A percentile compares a stretch with the other conserved stretches of the same genome.
Evolutionary conservation across 2,797 vertebrate genomes (phyloP).

Genomic region (Coranthus polyacanthus): DNA sequence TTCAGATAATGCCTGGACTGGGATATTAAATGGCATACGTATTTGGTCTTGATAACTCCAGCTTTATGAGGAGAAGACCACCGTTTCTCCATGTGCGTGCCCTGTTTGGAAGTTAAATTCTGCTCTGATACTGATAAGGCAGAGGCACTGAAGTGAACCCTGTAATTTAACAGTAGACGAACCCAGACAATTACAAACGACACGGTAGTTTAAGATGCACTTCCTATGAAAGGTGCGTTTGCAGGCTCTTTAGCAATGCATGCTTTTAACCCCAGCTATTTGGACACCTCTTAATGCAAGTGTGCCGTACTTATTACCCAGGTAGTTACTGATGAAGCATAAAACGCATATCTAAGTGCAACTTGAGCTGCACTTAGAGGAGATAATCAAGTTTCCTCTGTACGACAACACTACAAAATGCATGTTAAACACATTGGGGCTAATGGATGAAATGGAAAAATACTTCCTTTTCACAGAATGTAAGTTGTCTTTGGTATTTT

Average conservation of each 20-base stretch:
- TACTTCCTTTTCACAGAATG: slow-evolving; percentile 17
- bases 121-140: neutral
- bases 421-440: slow-evolving; percentile 47
- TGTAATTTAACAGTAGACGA: slow-evolving; percentile 6
- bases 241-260: slow-evolving; percentile 17
- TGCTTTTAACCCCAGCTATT: slow-evolving; percentile 55
- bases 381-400: slow-evolving; percentile 56
- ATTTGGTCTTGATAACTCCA: too few relatives aligned
- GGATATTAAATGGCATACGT: neutral
- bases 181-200: slow-evolving; percentile 36
- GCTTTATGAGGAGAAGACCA: neutral
- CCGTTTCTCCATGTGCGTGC: neutral
- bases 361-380: slow-evolving; percentile 64
- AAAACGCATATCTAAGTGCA: slow-evolving; percentile 55
- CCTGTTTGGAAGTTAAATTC: too few relatives aligned
- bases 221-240: slow-evolving; percentile 19
- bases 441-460: slow-evolving; percentile 59
- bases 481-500: slow-evolving; percentile 15
- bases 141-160: neutral
- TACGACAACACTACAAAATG: slow-evolving; percentile 53
- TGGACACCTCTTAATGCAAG: slow-evolving; percentile 53
- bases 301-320: slow-evolving; percentile 44
- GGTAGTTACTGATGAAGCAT: slow-evolving; percentile 54
- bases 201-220: slow-evolving; percentile 14
- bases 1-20: slow-evolving; percentile 25